Evolutionary conservation across 2,113 vertebrate species (phyloP).

Genomic region (Jaculus jaculus): DNA sequence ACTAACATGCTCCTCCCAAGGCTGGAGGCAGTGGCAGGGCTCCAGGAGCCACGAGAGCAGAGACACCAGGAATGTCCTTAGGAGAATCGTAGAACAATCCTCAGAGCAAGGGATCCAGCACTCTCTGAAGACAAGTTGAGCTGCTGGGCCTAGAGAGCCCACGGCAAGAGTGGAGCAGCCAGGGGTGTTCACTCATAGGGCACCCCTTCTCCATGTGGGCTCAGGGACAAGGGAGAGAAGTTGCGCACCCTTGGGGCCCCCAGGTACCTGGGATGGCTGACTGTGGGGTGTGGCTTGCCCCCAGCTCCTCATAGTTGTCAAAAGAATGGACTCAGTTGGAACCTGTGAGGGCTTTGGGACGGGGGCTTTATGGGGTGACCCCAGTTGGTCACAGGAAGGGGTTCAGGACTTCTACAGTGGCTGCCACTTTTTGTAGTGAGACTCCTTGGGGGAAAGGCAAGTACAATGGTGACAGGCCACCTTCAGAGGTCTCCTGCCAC

Average conservation of each 20-base stretch:
- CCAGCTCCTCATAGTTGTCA: not conserved
- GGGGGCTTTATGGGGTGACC: rapidly evolving
- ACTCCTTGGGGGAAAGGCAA: not conserved
- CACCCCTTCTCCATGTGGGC: rapidly evolving
- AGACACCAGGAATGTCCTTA: not conserved
- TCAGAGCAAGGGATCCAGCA: too few relatives aligned
- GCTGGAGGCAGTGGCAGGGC: not conserved
- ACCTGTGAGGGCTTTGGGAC: not conserved
- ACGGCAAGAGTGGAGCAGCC: not conserved
- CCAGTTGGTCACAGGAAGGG: not conserved
- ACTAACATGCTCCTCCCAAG: not conserved
- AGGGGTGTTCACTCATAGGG: not conserved
- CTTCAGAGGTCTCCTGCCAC: not conserved
- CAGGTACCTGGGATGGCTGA: rapidly evolving
- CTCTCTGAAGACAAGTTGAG: not conserved
- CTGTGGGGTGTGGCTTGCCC: not conserved
- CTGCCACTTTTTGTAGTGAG: too few relatives aligned
- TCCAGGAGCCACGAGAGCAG: not conserved
- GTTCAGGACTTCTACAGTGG: not conserved
- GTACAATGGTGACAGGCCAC: not conserved
- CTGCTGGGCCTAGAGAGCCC: too few relatives aligned
- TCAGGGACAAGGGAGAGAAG: not conserved
- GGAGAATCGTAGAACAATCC: not conserved
- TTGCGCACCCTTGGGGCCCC: too few relatives aligned
- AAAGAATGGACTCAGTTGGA: not conserved